A percentile compares a stretch with the other conserved stretches of the same genome.
Conservation (phyloP, 2,113 vertebrate genomes). For the Gulo gulo region DNA sequence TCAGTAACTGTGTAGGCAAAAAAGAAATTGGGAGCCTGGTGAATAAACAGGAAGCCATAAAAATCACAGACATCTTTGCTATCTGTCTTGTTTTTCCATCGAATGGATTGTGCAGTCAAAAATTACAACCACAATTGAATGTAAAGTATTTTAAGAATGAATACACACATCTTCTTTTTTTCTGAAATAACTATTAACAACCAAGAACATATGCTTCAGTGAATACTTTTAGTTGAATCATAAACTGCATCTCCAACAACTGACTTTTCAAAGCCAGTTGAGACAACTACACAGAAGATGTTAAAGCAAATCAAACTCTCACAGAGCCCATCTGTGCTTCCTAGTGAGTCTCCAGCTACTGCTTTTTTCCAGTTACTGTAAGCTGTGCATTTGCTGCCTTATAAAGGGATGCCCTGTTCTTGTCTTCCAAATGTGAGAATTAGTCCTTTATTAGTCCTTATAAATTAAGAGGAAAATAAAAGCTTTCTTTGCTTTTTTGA, state of each 20-base stretch:
- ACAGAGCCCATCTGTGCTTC: background rate
- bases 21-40: constrained; percentile 61
- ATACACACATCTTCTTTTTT: background rate
- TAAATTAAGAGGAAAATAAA: constrained; percentile 8
- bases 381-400: background rate
- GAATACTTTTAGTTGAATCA: constrained; percentile 54
- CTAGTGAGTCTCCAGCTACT: background rate
- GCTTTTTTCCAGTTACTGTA: background rate
- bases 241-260: constrained; percentile 51
- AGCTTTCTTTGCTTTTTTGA: background rate
- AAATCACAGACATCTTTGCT: constrained; percentile 56
- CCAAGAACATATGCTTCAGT: constrained; percentile 59
- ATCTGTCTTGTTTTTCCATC: constrained; percentile 53
- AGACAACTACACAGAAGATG: constrained; percentile 10
- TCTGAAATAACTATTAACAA: constrained; percentile 65
- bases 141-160: constrained; percentile 70
- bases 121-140: constrained; percentile 53
- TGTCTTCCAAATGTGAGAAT: background rate
- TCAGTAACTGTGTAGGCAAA: constrained; percentile 32
- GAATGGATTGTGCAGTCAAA: constrained; percentile 43
- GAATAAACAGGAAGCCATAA: constrained; percentile 61
- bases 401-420: background rate
- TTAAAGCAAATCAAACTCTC: background rate
- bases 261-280: background rate
- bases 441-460: background rate